phyloP scores from a whole-genome alignment of 1,140 invertebrate genomes.

The Drosophila bifasciata region DNA sequence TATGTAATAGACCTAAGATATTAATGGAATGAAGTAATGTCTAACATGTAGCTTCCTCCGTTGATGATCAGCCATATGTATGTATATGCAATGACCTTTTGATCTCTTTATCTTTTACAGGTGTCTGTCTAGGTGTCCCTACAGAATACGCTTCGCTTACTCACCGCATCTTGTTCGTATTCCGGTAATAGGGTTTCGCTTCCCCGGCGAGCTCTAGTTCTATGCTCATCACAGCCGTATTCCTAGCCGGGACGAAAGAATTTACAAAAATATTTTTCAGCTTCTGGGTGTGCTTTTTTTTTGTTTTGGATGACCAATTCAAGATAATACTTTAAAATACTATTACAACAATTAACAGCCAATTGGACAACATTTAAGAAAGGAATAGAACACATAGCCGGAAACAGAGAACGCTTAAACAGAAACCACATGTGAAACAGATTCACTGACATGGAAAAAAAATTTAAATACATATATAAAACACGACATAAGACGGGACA shows the following conservation, averaged over 20 bases:
- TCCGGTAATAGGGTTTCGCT: slow-evolving; percentile 88
- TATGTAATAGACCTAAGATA: too few species aligned
- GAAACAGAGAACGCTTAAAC: slow-evolving; percentile 28
- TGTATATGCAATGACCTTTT: too few species aligned
- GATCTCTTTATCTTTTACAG: neutral
- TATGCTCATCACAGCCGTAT: slow-evolving; percentile 86
- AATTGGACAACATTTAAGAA: slow-evolving; percentile 66
- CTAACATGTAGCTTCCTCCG: too few species aligned
- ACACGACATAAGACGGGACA: slow-evolving; percentile 31
- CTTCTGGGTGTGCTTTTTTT: slow-evolving; percentile 18
- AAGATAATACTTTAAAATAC: slow-evolving; percentile 18
- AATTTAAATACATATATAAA: slow-evolving; percentile 38
- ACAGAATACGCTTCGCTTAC: slow-evolving; percentile 71
- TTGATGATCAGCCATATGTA: too few species aligned
- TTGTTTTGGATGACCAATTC: slow-evolving; percentile 26
- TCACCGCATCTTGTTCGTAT: slow-evolving; percentile 89
- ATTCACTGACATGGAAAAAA: slow-evolving; percentile 38
- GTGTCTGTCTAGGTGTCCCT: neutral
- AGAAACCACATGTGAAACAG: slow-evolving; percentile 41
- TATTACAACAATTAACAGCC: slow-evolving; percentile 69
- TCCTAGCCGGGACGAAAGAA: slow-evolving; percentile 84
- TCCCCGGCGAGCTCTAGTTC: slow-evolving; percentile 86
- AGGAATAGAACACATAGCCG: slow-evolving; percentile 44
- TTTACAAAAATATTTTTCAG: slow-evolving; percentile 44
- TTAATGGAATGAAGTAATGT: too few species aligned